phyloP scores from a whole-genome alignment of 1,140 invertebrate genomes.

The Brachionus sp. region DNA sequence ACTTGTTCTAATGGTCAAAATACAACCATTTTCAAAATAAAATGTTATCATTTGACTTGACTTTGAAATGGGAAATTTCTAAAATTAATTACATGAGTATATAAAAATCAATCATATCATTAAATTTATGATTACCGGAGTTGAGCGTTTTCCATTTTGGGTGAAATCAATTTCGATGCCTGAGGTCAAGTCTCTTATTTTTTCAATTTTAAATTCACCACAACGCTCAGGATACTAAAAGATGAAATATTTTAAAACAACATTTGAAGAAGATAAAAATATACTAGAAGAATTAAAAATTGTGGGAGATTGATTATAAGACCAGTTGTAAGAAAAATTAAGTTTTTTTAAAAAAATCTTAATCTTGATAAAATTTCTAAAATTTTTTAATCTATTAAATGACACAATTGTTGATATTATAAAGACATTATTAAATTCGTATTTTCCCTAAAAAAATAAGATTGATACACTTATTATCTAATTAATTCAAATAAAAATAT shows the following conservation, averaged over 20 bases:
- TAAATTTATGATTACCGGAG: conserved; percentile 45
- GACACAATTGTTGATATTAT: no score
- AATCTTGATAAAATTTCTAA: no score
- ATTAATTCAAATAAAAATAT: no score
- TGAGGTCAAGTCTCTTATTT: conserved; percentile 79
- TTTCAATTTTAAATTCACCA: conserved; percentile 70
- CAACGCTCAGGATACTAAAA: conserved; percentile 54
- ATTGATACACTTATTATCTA: no score
- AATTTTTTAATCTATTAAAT: no score
- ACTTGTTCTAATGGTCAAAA: conserved; percentile 84
- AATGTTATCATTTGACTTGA: conserved; percentile 95
- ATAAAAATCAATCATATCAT: background rate
- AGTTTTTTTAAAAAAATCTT: no score
- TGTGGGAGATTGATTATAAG: no score
- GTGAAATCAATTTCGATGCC: conserved; percentile 75
- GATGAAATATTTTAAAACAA: background rate
- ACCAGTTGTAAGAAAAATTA: no score
- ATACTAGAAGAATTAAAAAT: no score
- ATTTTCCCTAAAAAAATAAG: no score
- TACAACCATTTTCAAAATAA: conserved; percentile 78
- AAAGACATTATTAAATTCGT: no score
- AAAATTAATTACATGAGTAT: background rate
- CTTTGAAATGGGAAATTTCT: conserved; percentile 69
- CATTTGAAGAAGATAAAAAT: no score
- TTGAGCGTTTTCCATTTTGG: conserved; percentile 68